Conservation (phyloP, 2,113 vertebrate species). For the Cichladusa arquata region DNA sequence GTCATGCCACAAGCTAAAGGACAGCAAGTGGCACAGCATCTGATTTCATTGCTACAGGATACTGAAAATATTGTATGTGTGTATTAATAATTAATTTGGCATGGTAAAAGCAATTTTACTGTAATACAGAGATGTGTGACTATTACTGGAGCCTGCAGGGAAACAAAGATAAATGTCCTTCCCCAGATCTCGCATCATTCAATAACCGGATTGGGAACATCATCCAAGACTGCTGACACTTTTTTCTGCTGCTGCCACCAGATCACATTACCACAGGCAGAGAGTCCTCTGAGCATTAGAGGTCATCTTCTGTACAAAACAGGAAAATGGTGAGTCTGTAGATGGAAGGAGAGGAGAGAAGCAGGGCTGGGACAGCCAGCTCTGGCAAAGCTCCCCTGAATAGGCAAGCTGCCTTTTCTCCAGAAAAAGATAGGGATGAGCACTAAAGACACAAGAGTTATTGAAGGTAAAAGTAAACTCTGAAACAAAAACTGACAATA, state of each 20-base stretch:
- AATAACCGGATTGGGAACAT: not conserved
- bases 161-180: slow-evolving; percentile 4
- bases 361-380: not conserved
- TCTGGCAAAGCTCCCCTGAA: not conserved
- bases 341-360: not conserved
- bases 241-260: slow-evolving; percentile 9
- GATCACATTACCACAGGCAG: slow-evolving; percentile 6
- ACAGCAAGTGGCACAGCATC: not conserved
- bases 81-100: slow-evolving; percentile 19
- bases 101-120: not conserved
- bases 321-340: not conserved
- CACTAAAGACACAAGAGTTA: not conserved
- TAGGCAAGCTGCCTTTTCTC: not conserved
- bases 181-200: not conserved
- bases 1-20: not conserved
- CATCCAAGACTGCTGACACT: slow-evolving; percentile 4
- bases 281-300: not conserved
- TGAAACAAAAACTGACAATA: not conserved
- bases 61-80: slow-evolving; percentile 8
- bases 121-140: not conserved
- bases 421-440: not conserved
- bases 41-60: not conserved
- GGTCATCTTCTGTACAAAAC: not conserved
- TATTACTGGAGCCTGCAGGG: not conserved
- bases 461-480: not conserved